Conservation (phyloP, 1,140 invertebrate genomes). For the Ceratosolen fusciceps region DNA sequence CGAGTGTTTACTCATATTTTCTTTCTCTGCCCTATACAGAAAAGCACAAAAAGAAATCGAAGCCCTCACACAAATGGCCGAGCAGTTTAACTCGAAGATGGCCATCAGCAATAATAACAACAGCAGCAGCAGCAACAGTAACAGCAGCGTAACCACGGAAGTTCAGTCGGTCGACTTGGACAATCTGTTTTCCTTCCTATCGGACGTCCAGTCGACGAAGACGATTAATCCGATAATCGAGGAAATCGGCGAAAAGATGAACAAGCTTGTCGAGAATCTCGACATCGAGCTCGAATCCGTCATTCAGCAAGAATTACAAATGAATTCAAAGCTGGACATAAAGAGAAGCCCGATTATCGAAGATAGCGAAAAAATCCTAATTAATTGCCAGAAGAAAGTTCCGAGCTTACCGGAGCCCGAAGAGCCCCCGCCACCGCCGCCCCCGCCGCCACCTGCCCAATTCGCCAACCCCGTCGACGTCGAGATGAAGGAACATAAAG, state of each 20-base stretch:
- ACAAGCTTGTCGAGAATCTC: conserved; percentile 84
- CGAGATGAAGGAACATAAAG: neutral
- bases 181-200: conserved; percentile 93
- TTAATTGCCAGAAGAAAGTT: conserved; percentile 45
- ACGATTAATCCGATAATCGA: conserved; percentile 81
- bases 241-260: conserved; percentile 89
- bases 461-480: conserved; percentile 25
- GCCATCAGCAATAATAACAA: conserved; percentile 48
- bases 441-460: conserved; percentile 64
- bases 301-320: conserved; percentile 73
- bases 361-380: conserved; percentile 13
- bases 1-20: neutral
- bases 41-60: conserved; percentile 83
- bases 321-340: conserved; percentile 61
- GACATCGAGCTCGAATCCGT: conserved; percentile 80
- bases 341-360: conserved; percentile 36
- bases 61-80: conserved; percentile 82
- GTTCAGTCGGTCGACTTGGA: conserved; percentile 88
- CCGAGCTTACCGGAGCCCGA: conserved; percentile 83
- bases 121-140: conserved; percentile 10
- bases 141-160: conserved; percentile 61
- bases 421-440: conserved; percentile 80
- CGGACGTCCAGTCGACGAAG: conserved; percentile 81
- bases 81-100: conserved; percentile 80
- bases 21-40: conserved; percentile 71